Conservation (phyloP, 2,888 invertebrate genomes). For the Drosophila eohydei region DNA sequence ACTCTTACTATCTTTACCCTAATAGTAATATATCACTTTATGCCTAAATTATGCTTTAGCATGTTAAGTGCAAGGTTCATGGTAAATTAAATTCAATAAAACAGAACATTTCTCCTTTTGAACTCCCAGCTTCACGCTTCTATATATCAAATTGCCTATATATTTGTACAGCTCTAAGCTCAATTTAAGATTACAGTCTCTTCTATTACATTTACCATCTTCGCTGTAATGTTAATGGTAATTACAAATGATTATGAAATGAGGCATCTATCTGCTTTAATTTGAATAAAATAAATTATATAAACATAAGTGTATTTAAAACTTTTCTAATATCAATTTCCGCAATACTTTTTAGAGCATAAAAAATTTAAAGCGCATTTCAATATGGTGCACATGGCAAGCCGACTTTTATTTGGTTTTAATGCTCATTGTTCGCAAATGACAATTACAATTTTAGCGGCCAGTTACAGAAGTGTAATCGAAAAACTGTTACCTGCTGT, state of each 20-base stretch:
- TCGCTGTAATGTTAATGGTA: neutral
- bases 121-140: too few species aligned
- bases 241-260: neutral
- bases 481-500: conserved; percentile 3
- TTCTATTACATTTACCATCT: neutral
- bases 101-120: neutral
- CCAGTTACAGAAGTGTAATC: conserved; percentile 17
- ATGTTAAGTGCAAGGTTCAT: neutral
- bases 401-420: neutral
- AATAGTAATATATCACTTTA: too few species aligned
- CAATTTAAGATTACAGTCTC: neutral
- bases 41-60: neutral
- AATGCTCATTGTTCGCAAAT: conserved; percentile 4
- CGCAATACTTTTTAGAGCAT: conserved; percentile 16
- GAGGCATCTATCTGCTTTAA: neutral
- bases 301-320: neutral
- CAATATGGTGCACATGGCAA: neutral
- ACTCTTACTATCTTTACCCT: too few species aligned
- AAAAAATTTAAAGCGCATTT: conserved; percentile 8
- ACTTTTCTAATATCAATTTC: neutral
- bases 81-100: neutral
- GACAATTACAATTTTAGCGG: neutral
- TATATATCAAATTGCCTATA: too few species aligned
- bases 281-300: conserved; percentile 3
- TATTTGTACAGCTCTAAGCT: too few species aligned